phyloP scores from a whole-genome alignment of 2,797 vertebrate species.

The Galagoides demidoff region DNA sequence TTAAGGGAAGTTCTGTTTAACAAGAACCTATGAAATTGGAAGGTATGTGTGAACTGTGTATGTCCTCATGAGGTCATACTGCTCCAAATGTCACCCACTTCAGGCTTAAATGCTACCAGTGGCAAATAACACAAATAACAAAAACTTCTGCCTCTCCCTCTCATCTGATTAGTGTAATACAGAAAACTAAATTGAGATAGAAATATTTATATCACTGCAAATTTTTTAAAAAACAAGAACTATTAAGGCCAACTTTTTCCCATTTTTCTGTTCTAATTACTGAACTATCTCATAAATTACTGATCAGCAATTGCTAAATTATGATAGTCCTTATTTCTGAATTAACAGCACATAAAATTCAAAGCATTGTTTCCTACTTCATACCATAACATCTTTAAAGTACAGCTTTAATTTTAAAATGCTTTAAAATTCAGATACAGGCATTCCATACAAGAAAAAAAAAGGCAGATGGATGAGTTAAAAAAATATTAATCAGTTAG shows the following conservation, averaged over 20 bases:
- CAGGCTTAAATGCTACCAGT: neutral
- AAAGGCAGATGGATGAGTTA: neutral
- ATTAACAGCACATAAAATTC: neutral
- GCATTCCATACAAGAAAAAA: neutral
- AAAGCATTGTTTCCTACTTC: neutral
- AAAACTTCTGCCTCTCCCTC: neutral
- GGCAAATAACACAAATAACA: neutral
- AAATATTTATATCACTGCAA: neutral
- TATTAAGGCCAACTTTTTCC: neutral
- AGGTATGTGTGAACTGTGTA: neutral
- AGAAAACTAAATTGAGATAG: slow-evolving; percentile 19
- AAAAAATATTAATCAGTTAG: neutral
- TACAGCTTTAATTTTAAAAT: neutral
- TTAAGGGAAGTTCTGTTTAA: neutral
- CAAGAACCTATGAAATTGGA: neutral
- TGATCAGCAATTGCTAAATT: neutral
- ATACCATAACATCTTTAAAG: neutral
- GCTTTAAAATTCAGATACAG: neutral
- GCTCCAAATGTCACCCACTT: neutral
- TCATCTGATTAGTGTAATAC: neutral
- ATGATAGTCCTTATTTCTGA: neutral
- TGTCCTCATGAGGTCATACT: neutral
- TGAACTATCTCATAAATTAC: slow-evolving; percentile 2
- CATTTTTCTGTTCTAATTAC: neutral
- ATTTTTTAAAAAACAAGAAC: neutral